These are phyloP conservation scores for Eidolon dupreanum DNA, from an alignment of 2,797 vertebrate species.

Conservation along the genomic window DNA sequence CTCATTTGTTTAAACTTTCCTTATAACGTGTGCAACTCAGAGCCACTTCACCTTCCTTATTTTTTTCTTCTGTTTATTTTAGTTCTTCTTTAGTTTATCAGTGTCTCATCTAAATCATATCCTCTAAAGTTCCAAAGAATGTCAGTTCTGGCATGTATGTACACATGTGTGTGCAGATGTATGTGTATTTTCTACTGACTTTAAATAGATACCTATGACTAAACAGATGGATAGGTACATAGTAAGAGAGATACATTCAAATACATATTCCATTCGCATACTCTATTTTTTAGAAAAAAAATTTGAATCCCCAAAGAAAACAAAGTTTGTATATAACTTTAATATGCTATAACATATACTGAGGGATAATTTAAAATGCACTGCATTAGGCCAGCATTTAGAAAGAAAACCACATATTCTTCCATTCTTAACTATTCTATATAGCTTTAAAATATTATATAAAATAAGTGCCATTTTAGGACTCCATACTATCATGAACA, in stretches of 20 bases:
- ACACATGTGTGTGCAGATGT: neutral
- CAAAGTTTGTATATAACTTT: neutral
- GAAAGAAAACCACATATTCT: neutral
- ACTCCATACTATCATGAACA: neutral
- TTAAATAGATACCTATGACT: neutral
- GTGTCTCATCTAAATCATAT: neutral
- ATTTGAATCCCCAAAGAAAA: neutral
- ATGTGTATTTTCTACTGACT: neutral
- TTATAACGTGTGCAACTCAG: neutral
- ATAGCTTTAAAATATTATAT: neutral
- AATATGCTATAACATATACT: neutral
- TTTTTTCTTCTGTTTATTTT: neutral
- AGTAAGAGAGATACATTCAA: neutral
- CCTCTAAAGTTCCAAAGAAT: neutral
- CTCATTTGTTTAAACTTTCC: neutral
- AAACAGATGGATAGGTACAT: neutral
- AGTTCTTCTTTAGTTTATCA: neutral
- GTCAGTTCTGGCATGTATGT: neutral
- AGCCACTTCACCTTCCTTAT: neutral
- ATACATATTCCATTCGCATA: neutral
- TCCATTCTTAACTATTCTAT: neutral
- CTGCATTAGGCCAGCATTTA: neutral
- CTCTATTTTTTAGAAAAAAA: neutral
- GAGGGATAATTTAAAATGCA: neutral
- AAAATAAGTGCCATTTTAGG: neutral